phyloP scores from a whole-genome alignment of 35 echinoderm and acorn worm genomes.

The Patiria miniata region DNA sequence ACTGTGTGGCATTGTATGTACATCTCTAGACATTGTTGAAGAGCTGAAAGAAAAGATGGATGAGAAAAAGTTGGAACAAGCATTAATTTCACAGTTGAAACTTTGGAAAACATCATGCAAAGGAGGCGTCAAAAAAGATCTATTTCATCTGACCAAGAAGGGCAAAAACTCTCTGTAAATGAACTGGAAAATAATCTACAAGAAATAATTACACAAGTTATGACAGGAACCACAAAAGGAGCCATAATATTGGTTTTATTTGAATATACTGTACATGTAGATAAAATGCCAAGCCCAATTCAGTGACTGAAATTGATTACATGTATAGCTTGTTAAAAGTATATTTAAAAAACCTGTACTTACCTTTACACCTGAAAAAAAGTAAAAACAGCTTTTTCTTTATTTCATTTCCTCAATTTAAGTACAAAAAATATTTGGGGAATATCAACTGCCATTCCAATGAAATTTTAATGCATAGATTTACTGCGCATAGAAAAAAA shows the following conservation, averaged over 20 bases:
- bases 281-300: no score
- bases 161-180: slow-evolving; percentile 27
- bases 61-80: not conserved
- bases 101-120: slow-evolving; percentile 31
- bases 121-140: slow-evolving; percentile 27
- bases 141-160: not conserved
- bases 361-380: slow-evolving; percentile 17
- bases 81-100: slow-evolving; percentile 27
- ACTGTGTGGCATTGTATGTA: slow-evolving; percentile 46
- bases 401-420: no score
- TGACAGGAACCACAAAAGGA: not conserved
- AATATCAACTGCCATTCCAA: no score
- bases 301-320: not conserved
- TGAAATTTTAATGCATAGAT: no score
- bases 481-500: no score
- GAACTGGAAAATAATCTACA: slow-evolving; percentile 41
- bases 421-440: no score
- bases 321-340: not conserved
- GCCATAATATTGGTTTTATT: not conserved
- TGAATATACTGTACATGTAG: no score
- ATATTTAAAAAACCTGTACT: slow-evolving; percentile 13
- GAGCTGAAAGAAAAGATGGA: slow-evolving; percentile 24
- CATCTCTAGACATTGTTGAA: slow-evolving; percentile 23
- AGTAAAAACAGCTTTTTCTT: slow-evolving; percentile 33
- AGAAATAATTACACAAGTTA: slow-evolving; percentile 40